Percentiles rank a stretch among this genome's conserved stretches.
Evolutionary conservation across 2,797 vertebrate genomes (phyloP).

Genomic region (Synaphobranchus kaupii): DNA sequence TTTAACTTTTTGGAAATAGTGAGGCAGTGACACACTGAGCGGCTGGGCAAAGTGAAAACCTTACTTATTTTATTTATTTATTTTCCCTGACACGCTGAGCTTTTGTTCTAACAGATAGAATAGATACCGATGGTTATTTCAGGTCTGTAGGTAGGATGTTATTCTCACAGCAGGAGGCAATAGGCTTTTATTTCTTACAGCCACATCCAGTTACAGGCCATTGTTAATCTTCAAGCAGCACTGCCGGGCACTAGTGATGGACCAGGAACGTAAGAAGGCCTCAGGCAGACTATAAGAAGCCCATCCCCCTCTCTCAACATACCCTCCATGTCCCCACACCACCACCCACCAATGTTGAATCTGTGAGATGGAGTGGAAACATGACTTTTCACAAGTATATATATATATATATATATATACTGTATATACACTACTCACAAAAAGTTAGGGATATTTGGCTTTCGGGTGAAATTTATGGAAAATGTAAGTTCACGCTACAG

Average conservation of each 20-base stretch:
- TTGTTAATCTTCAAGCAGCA: slow-evolving; percentile 3
- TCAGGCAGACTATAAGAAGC: neutral
- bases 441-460: too few relatives aligned
- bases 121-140: neutral
- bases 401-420: too few relatives aligned
- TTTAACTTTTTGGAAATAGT: neutral
- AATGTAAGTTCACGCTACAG: too few relatives aligned
- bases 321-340: neutral
- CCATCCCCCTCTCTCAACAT: neutral
- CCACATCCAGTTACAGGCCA: neutral
- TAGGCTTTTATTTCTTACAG: slow-evolving; percentile 8
- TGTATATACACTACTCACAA: too few relatives aligned
- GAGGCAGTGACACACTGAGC: neutral
- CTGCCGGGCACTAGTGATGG: neutral
- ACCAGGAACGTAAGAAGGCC: neutral
- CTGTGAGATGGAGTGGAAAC: neutral
- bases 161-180: slow-evolving; percentile 1
- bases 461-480: too few relatives aligned
- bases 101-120: neutral
- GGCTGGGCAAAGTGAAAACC: neutral
- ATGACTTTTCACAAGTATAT: neutral
- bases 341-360: neutral
- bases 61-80: neutral
- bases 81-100: neutral
- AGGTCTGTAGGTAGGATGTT: neutral